Conservation (phyloP, 2,888 invertebrate species). For the Cryptophagus acutangulus region DNA sequence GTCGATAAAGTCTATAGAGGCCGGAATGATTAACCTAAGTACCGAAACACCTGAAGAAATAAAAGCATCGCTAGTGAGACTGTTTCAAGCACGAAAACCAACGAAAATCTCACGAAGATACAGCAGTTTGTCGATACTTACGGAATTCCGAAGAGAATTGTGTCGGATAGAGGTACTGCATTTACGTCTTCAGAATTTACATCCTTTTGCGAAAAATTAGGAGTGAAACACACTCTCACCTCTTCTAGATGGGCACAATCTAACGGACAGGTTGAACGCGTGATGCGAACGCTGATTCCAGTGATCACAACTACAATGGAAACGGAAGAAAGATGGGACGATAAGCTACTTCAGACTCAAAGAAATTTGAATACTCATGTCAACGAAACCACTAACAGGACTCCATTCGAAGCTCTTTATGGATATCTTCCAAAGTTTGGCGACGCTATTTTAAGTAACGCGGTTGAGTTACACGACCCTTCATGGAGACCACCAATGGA, state of each 20-base stretch:
- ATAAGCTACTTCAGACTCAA: conserved; percentile 1
- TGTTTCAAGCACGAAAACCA: conserved; percentile 14
- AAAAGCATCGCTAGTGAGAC: conserved; percentile 7
- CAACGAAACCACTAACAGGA: conserved; percentile 1
- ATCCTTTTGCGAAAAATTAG: conserved; percentile 15
- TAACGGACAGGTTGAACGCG: conserved; percentile 9
- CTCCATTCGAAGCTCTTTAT: conserved; percentile 5
- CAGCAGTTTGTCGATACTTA: conserved; percentile 19
- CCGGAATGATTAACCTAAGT: background rate
- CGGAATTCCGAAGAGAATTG: conserved; percentile 22
- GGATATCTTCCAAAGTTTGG: background rate
- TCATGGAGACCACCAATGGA: background rate
- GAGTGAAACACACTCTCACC: conserved; percentile 8
- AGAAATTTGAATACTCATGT: conserved; percentile 1
- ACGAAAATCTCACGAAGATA: conserved; percentile 13
- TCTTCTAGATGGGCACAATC: conserved; percentile 6
- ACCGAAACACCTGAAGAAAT: background rate
- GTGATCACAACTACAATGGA: background rate
- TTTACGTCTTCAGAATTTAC: conserved; percentile 10
- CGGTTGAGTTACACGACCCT: background rate
- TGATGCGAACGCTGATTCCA: conserved; percentile 6
- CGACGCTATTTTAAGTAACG: background rate
- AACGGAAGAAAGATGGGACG: conserved; percentile 7
- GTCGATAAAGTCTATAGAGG: background rate
- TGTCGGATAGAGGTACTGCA: conserved; percentile 22